phyloP scores from a whole-genome alignment of 1,140 invertebrate genomes.

The Achroia grisella region DNA sequence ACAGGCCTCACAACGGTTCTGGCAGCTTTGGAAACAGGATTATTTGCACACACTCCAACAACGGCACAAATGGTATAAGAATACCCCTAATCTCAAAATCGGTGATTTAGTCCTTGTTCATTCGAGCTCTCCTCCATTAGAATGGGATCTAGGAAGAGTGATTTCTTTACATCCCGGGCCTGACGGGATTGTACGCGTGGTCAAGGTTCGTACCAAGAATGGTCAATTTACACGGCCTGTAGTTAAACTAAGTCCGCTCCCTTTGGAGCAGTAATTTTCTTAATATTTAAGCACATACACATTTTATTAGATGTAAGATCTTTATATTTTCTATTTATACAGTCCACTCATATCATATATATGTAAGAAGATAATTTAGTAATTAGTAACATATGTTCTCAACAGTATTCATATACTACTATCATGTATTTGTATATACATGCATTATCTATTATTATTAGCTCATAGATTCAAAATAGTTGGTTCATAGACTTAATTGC shows the following conservation, averaged over 20 bases:
- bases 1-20: slow-evolving; percentile 5
- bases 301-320: too few relatives aligned
- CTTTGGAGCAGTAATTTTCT: neutral
- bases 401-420: too few relatives aligned
- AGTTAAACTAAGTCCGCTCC: slow-evolving; percentile 15
- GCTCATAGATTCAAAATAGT: too few relatives aligned
- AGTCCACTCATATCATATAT: too few relatives aligned
- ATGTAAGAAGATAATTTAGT: too few relatives aligned
- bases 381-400: too few relatives aligned
- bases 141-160: slow-evolving; percentile 26
- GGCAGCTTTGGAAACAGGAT: slow-evolving; percentile 18
- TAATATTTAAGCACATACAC: too few relatives aligned
- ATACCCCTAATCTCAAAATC: slow-evolving; percentile 15
- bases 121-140: slow-evolving; percentile 21
- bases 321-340: too few relatives aligned
- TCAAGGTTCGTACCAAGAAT: slow-evolving; percentile 21
- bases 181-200: slow-evolving; percentile 18
- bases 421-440: too few relatives aligned
- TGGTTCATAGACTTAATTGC: too few relatives aligned
- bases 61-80: slow-evolving; percentile 17
- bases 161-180: slow-evolving; percentile 14
- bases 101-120: slow-evolving; percentile 36
- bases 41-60: slow-evolving; percentile 18
- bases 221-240: slow-evolving; percentile 24
- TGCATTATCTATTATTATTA: too few relatives aligned